Base-by-base conservation (phyloP, 2,113 vertebrate genomes). In the Galbula dea region DNA sequence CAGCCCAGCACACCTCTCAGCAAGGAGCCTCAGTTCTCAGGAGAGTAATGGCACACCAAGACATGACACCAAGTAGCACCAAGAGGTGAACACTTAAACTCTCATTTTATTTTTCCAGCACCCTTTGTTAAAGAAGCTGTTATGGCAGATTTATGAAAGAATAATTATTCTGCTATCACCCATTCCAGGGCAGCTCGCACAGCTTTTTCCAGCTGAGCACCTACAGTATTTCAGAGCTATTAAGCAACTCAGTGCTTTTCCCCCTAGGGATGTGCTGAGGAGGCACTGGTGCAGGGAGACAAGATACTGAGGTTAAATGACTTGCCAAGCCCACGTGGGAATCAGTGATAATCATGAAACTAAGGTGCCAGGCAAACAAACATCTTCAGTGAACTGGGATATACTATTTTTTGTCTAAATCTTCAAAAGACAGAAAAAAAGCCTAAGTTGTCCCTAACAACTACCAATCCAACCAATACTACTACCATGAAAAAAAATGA, bases 11-110 rank as follows among this genome's bases (percentile, higher is more conserved):
- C 29, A 46, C 49, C 45, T 30, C 69, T 23, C 3, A 3, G 45
- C 39, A 55, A 3, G 4, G 49, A 87, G 30, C 55, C 10, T 9
- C 4, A 3, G 7, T 13, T 45, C 29, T 55, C 6, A 1, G 21
- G 45, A 87, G 43, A 14, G 15, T 45, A 52, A 34, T 2, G 16
- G 32, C 66, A 84, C 51, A 18, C 6, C 0, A 0, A 48, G 26
- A 48, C 57, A 45, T 0, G 1, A 62, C 45, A 51, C 29, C 22
- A 43, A 51, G 66, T 5, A 74, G 46, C 0, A 0, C 8, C 24
- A 69, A 12, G 54, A 54, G 9, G 49, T 0, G 0, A 86, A 43
- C 17, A 7, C 17, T 71, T 43, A 12, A 46, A 72, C 26, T 17
- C 37, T 41, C 55, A 46, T 67, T 43, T 43, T 17, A 27, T 57